Base-by-base conservation (phyloP, 2,113 vertebrate species). In the Microtus oregoni region DNA sequence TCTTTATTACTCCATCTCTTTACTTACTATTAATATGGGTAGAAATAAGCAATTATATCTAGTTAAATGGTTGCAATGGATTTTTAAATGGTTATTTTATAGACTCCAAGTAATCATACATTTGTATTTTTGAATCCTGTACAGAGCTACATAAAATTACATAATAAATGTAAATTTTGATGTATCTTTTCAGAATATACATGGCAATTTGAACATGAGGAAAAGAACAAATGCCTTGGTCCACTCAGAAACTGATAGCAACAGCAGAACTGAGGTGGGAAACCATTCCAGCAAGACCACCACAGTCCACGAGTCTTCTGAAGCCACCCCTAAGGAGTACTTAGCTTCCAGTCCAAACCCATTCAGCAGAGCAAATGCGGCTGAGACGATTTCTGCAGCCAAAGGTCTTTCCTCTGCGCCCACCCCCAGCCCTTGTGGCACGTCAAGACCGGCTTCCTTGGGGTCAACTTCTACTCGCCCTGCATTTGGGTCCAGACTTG, bases 141-240 rank as follows among this genome's bases (percentile, higher is more conserved):
- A 78, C 22, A 87, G 85, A 26, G 92, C 76, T 94, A 76, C 65
- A 95, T 86, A 96, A 72, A 93, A 55, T 90, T 13, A 55, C 38
- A 78, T 96, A 44, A 95, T 77, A 92, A 38, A 85, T 70, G 1
- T 91, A 91, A 61, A 90, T 96, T 93, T 97, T 94, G 86, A 70
- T 94, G 28, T 96, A 61, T 83, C 73, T 94, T 98, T 98, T 97
- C 99, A 99, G 98, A 99, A 98, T 95, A 98, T 98, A 20, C 99
- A 99, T 94, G 98, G 99, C 52, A 99, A 99, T 52, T 99, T 99
- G 79, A 99, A 99, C 90, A 99, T 99, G 98, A 99, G 99, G 67
- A 99, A 99, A 98, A 98, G 99, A 96, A 98, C 98, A 35, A 99
- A 99, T 95, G 98, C 99, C 87, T 98, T 98, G 44, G 97, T 98